Evolutionary conservation across 2,888 invertebrate species (phyloP), one percentile per base, ranked within the genome.

Genomic region (Caenorhabditis sp.): DNA sequence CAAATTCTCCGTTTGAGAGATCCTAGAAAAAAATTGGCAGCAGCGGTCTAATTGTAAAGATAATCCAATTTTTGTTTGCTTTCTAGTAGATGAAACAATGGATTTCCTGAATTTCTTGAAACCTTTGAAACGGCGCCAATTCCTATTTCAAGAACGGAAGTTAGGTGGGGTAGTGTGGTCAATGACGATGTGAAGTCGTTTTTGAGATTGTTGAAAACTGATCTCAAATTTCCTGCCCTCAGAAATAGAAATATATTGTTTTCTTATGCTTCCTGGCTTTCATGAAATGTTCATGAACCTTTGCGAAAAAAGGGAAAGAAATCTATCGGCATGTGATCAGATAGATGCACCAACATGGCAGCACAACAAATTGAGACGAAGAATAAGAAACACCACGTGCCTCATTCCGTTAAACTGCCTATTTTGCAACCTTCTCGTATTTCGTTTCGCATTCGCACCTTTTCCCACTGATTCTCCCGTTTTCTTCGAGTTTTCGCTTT

Each of bases 361-460:
- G 32, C 32, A 65, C 50, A 72, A 67, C 64, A 72, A 51, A 60
- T 40, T 35, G 44, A 60, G 58, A 58, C n/a, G n/a, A n/a, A 62
- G 22, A 22, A 61, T 26, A 70, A 58, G 26, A 44, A 60, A 35
- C 20, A 44, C 64, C 58, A 50, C 58, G 56, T 74, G 53, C 53
- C 44, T 40, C 53, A 28, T 24, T 24, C 28, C 58, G 37, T 35
- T 35, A 37, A 58, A 65, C 35, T 65, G 62, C 55, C 32, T 72
- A 56, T 72, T 65, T 72, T 72, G 72, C 44, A 72, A 55, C 64
- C 72, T 64, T 72, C 72, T 72, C 64, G 55, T 32, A 65, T 65
- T 60, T 40, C 67, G 60, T n/a, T n/a, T n/a, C n/a, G n/a, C n/a
- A n/a, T n/a, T n/a, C n/a, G n/a, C 74, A 74, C 74, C 67, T 72